These are phyloP conservation scores for Leptarthrus brevirostris DNA, from an alignment of 2,888 invertebrate genomes.

Conservation along the genomic window DNA sequence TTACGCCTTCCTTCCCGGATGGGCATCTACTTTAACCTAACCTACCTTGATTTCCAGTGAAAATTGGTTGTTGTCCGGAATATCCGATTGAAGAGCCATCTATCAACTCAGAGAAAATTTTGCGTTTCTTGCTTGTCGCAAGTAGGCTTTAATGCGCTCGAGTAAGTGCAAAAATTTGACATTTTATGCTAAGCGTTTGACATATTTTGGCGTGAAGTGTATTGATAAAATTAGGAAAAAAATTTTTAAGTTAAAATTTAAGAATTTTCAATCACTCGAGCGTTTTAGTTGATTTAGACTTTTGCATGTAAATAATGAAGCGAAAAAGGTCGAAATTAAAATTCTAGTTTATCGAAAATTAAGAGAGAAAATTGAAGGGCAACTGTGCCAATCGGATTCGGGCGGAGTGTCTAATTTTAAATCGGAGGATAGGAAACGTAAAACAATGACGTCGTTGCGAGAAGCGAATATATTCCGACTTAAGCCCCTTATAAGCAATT, in stretches of 20 bases:
- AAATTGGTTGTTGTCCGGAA: too few relatives aligned
- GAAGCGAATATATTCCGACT: slow-evolving; percentile 52
- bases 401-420: slow-evolving; percentile 39
- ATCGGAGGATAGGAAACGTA: slow-evolving; percentile 7
- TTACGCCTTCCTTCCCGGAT: too few relatives aligned
- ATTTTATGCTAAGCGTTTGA: background rate
- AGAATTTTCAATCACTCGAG: too few relatives aligned
- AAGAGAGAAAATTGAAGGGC: background rate
- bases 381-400: background rate
- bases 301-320: slow-evolving; percentile 31
- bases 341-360: background rate
- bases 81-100: too few relatives aligned
- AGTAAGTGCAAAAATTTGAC: slow-evolving; percentile 9
- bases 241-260: background rate
- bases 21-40: too few relatives aligned
- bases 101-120: too few relatives aligned
- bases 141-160: too few relatives aligned
- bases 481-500: slow-evolving; percentile 64
- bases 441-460: slow-evolving; percentile 15
- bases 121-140: too few relatives aligned
- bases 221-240: slow-evolving; percentile 9
- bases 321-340: background rate
- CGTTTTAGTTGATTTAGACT: too few relatives aligned
- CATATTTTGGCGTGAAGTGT: slow-evolving; percentile 33
- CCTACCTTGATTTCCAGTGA: too few relatives aligned